These are phyloP conservation scores for Rana temporaria DNA, from an alignment of 2,113 vertebrate species.

Conservation along the genomic window DNA sequence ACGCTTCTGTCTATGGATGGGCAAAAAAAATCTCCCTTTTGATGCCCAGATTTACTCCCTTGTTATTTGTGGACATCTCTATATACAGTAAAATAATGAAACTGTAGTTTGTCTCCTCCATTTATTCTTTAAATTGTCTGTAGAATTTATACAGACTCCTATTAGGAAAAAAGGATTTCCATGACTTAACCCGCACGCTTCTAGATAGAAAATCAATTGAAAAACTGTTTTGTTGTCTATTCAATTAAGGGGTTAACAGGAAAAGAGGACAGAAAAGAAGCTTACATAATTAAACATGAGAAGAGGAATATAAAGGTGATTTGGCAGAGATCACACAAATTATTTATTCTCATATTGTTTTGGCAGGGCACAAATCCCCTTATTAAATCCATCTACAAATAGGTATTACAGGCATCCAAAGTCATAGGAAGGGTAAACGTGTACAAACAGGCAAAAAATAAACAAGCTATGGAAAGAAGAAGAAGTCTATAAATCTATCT, in stretches of 20 bases:
- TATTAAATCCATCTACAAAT: slow-evolving; percentile 47
- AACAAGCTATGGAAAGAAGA: background rate
- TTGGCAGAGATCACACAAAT: slow-evolving; percentile 51
- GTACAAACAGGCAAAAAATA: slow-evolving; percentile 13
- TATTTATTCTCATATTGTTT: slow-evolving; percentile 52
- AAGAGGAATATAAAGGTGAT: slow-evolving; percentile 27
- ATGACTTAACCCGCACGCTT: background rate
- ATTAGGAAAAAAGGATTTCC: background rate
- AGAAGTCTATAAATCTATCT: background rate
- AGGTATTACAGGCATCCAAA: slow-evolving; percentile 41
- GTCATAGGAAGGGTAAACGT: slow-evolving; percentile 48
- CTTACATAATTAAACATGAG: slow-evolving; percentile 34
- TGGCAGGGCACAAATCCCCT: slow-evolving; percentile 29
- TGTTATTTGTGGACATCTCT: background rate
- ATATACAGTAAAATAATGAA: slow-evolving; percentile 16
- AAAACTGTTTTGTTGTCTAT: background rate
- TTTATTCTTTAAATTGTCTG: background rate
- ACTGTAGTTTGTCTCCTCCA: slow-evolving; percentile 35
- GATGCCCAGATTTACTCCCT: slow-evolving; percentile 20
- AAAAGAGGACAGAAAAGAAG: background rate
- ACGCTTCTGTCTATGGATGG: slow-evolving; percentile 26
- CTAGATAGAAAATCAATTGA: background rate
- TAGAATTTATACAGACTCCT: background rate
- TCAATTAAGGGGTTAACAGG: background rate
- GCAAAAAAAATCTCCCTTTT: slow-evolving; percentile 25